These are phyloP conservation scores for Bubalus kerabau DNA, from an alignment of 2,113 vertebrate genomes.

Conservation along the genomic window DNA sequence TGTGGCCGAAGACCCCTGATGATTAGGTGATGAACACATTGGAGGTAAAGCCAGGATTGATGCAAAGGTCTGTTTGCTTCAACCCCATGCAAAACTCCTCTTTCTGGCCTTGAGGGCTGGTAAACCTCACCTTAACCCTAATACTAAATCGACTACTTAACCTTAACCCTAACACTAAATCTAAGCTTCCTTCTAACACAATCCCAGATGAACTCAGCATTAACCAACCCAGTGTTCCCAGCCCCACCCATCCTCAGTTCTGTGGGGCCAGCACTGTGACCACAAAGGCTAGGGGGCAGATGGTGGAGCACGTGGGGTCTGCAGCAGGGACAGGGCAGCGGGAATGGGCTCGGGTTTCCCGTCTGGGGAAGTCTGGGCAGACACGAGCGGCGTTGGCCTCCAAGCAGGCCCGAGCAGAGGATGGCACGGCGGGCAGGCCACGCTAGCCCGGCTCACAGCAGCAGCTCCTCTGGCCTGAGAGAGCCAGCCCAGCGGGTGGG, in stretches of 20 bases:
- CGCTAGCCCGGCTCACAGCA: not conserved
- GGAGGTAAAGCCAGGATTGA: not conserved
- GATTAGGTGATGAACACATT: rapidly evolving
- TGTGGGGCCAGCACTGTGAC: not conserved
- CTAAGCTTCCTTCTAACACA: not conserved
- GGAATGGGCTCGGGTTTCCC: not conserved
- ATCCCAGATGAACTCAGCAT: not conserved
- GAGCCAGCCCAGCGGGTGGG: slow-evolving; percentile 31
- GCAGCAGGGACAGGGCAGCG: not conserved
- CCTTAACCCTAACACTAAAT: not conserved
- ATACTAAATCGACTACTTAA: not conserved
- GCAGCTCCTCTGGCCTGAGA: not conserved
- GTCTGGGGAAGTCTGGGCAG: not conserved
- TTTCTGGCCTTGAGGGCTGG: not conserved
- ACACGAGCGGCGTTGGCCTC: not conserved
- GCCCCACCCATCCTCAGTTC: not conserved
- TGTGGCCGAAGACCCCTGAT: not conserved
- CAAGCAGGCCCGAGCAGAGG: not conserved
- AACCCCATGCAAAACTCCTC: not conserved
- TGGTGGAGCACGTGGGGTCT: not conserved
- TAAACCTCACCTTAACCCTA: not conserved
- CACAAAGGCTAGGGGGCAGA: not conserved
- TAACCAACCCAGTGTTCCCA: not conserved
- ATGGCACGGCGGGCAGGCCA: rapidly evolving
- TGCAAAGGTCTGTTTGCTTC: not conserved